phyloP scores from a whole-genome alignment of 2,797 vertebrate species.

The Lepus townsendii region DNA sequence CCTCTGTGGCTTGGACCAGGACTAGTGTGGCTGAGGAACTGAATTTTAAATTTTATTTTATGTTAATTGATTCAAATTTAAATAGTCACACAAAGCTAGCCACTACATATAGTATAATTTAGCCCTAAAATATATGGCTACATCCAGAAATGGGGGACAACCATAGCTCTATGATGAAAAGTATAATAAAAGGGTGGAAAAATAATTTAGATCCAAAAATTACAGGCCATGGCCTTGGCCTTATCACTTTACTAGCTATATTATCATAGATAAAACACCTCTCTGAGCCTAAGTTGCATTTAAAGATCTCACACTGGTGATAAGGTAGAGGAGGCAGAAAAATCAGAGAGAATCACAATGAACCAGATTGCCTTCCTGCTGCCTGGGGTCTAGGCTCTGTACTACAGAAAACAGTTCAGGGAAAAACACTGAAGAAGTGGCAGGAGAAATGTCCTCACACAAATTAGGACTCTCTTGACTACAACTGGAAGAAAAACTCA shows the following conservation, averaged over 20 bases:
- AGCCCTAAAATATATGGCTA: neutral
- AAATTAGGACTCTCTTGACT: neutral
- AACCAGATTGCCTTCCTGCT: neutral
- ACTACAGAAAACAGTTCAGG: neutral
- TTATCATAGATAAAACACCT: neutral
- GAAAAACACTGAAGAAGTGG: neutral
- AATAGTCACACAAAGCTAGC: neutral
- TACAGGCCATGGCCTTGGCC: neutral
- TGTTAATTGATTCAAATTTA: conserved; percentile 44
- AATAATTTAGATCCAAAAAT: conserved; percentile 39
- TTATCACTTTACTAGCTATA: neutral
- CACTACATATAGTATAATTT: neutral
- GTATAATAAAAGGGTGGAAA: neutral
- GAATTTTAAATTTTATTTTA: conserved; percentile 40
- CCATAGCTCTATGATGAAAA: neutral
- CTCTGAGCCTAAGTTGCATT: conserved; percentile 4
- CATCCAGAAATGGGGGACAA: conserved; percentile 16
- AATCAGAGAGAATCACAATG: neutral
- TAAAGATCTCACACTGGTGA: conserved; percentile 12
- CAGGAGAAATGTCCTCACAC: neutral
- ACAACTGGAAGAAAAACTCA: neutral
- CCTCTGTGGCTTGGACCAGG: neutral
- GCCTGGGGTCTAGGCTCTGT: neutral
- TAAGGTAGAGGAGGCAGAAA: neutral
- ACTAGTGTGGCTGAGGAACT: neutral